Conservation (phyloP, 2,113 vertebrate genomes). For the Clarias batrachus region DNA sequence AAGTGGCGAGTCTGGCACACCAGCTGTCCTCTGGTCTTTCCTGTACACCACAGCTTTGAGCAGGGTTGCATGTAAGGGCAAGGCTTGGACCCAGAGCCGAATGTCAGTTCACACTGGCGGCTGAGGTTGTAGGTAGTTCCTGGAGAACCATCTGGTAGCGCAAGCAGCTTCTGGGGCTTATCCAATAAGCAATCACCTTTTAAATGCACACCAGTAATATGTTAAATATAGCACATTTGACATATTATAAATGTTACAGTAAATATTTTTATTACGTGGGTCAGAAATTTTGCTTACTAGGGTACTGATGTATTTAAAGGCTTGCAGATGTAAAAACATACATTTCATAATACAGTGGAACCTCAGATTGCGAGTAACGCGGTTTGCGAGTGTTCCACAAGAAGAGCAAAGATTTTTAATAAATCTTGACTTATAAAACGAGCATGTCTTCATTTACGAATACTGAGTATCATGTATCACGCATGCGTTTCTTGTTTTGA, state of each 20-base stretch:
- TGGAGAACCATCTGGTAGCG: constrained; percentile 78
- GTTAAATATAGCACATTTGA: not conserved
- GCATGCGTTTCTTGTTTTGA: too few relatives aligned
- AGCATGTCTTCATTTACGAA: too few relatives aligned
- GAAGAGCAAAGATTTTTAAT: too few relatives aligned
- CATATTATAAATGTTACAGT: not conserved
- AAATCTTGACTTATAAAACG: too few relatives aligned
- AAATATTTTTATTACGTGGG: too few relatives aligned
- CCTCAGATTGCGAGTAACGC: too few relatives aligned
- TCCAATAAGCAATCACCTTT: constrained; percentile 94
- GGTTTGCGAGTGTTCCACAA: too few relatives aligned
- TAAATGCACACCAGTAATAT: constrained; percentile 11
- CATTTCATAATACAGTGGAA: too few relatives aligned
- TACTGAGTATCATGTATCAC: too few relatives aligned
- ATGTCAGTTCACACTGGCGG: constrained; percentile 93
- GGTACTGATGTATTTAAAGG: too few relatives aligned
- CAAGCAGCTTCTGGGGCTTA: constrained; percentile 85
- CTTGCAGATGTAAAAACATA: too few relatives aligned
- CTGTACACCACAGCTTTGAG: constrained; percentile 93
- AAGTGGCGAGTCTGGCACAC: constrained; percentile 97
- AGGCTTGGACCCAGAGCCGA: constrained; percentile 88
- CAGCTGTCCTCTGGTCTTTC: constrained; percentile 86
- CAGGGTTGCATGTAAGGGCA: constrained; percentile 95
- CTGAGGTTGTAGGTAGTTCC: constrained; percentile 83
- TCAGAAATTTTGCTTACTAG: too few relatives aligned